These are phyloP conservation scores for Hemicrepidius hirtus DNA, from an alignment of 2,888 invertebrate genomes.

Conservation along the genomic window DNA sequence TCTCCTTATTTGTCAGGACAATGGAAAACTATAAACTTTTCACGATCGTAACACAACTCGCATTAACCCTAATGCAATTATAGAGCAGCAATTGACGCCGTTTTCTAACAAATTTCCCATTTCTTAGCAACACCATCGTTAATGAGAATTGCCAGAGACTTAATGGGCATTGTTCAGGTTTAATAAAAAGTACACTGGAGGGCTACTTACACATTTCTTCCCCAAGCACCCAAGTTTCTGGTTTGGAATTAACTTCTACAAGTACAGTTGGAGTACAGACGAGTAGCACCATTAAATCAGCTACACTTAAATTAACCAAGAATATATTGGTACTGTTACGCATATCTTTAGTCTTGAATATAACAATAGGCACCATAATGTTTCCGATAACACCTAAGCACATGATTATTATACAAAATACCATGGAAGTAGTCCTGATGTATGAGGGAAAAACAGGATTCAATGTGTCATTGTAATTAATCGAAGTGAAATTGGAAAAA, in stretches of 20 bases:
- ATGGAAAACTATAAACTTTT: neutral
- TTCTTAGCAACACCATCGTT: neutral
- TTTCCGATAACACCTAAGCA: slow-evolving; percentile 94
- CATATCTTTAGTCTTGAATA: slow-evolving; percentile 94
- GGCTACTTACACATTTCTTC: slow-evolving; percentile 92
- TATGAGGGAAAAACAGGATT: slow-evolving; percentile 82
- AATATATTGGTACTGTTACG: slow-evolving; percentile 96
- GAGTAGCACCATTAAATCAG: slow-evolving; percentile 92
- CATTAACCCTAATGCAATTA: slow-evolving; percentile 1
- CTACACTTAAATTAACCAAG: slow-evolving; percentile 93
- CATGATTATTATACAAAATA: slow-evolving; percentile 91
- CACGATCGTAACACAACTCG: neutral
- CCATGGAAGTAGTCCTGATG: slow-evolving; percentile 91
- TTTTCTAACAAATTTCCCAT: neutral
- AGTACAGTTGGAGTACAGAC: slow-evolving; percentile 95
- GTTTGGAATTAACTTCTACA: slow-evolving; percentile 93
- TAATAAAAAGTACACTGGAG: slow-evolving; percentile 2
- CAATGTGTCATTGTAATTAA: slow-evolving; percentile 63
- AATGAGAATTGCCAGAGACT: slow-evolving; percentile 3
- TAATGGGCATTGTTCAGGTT: slow-evolving; percentile 26
- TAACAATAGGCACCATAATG: slow-evolving; percentile 94
- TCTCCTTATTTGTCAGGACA: neutral
- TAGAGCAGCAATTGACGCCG: neutral
- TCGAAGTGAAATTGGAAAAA: slow-evolving; percentile 50
- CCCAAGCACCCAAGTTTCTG: slow-evolving; percentile 95